A percentile compares a stretch with the other conserved stretches of the same genome.
phyloP scores from a whole-genome alignment of 2,113 vertebrate genomes.

The Ophthalmolycus amberensis region DNA sequence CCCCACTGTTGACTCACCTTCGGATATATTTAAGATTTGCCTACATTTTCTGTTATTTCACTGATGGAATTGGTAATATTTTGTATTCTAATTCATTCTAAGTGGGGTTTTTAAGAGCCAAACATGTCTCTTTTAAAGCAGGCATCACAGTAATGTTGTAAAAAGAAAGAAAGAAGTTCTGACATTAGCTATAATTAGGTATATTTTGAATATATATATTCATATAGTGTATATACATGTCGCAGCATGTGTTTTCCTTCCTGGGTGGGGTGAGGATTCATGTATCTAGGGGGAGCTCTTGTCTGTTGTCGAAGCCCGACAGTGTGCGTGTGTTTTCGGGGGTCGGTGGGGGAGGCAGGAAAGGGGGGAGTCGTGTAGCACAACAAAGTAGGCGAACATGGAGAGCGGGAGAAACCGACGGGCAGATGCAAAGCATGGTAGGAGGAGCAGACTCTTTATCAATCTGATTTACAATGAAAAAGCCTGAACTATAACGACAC shows the following conservation, averaged over 20 bases:
- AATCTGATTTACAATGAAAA: constrained; percentile 12
- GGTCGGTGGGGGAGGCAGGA: constrained; percentile 1
- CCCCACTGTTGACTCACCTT: neutral
- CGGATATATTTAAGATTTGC: neutral
- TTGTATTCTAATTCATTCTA: neutral
- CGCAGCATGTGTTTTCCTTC: neutral
- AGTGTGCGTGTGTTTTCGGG: constrained; percentile 30
- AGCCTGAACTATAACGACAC: neutral
- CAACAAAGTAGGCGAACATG: constrained; percentile 34
- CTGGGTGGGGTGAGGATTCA: constrained; percentile 39
- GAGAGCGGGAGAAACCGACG: constrained; percentile 34
- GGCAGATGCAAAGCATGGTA: constrained; percentile 24
- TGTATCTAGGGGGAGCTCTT: constrained; percentile 73
- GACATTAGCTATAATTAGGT: neutral
- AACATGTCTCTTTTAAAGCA: neutral
- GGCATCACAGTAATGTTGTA: neutral
- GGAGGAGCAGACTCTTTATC: constrained; percentile 10
- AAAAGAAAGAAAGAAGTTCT: neutral
- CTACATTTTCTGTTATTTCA: neutral
- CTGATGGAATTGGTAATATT: neutral
- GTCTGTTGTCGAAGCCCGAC: constrained; percentile 57
- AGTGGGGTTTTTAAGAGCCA: neutral
- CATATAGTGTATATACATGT: neutral
- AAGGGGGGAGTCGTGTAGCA: constrained; percentile 33
- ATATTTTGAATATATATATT: neutral